These are phyloP conservation scores for Siphonodentalium dalli DNA, from an alignment of 2,888 invertebrate species.

Conservation along the genomic window DNA sequence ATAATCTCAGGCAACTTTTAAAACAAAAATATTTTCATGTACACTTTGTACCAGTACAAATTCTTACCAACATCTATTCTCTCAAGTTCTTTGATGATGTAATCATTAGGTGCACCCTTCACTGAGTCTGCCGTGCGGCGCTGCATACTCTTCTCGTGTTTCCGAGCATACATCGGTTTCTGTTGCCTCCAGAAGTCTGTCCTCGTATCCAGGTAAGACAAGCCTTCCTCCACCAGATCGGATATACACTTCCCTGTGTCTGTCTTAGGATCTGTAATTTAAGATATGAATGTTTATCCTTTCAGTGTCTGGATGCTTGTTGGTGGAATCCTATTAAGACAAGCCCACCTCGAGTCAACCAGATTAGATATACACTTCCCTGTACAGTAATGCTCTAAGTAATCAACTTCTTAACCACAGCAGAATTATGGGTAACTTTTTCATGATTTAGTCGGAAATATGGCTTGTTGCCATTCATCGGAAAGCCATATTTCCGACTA, in stretches of 20 bases:
- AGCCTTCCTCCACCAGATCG: constrained; percentile 72
- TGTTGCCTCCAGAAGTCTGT: constrained; percentile 89
- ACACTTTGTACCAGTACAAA: neutral
- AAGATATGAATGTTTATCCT: constrained; percentile 4
- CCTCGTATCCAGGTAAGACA: constrained; percentile 81
- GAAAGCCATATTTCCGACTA: too few species aligned
- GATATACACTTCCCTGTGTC: constrained; percentile 54
- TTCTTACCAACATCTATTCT: constrained; percentile 54
- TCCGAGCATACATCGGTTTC: constrained; percentile 66
- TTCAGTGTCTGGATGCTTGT: too few species aligned
- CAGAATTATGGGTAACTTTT: too few species aligned
- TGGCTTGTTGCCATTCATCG: too few species aligned
- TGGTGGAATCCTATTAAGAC: too few species aligned
- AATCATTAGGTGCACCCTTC: constrained; percentile 45
- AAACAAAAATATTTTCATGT: constrained; percentile 6
- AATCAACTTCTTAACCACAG: too few species aligned
- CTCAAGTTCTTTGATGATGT: constrained; percentile 55
- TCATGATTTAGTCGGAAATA: too few species aligned
- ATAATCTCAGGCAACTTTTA: neutral
- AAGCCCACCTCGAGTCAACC: neutral
- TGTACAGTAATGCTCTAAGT: too few species aligned
- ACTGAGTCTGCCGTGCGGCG: constrained; percentile 28
- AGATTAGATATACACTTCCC: too few species aligned
- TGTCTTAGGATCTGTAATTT: constrained; percentile 40
- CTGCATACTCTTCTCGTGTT: constrained; percentile 44